Conservation (phyloP, 2,888 invertebrate genomes). For the Drosophila infuscata region DNA sequence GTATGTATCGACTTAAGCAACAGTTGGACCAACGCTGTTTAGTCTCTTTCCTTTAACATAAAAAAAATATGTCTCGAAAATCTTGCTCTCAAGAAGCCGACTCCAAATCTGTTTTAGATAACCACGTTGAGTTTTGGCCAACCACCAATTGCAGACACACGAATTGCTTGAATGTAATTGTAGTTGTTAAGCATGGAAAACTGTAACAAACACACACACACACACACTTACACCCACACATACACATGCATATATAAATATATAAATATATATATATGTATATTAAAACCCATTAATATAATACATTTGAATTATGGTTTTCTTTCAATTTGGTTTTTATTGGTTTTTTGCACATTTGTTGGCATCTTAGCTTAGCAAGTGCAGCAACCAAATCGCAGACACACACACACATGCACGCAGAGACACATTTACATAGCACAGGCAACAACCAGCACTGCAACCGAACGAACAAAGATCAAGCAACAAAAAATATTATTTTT, state of each 20-base stretch:
- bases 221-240: background rate
- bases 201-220: conserved; percentile 43
- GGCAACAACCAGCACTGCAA: conserved; percentile 76
- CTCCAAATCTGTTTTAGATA: conserved; percentile 36
- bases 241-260: background rate
- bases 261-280: conserved; percentile 1
- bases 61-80: conserved; percentile 11
- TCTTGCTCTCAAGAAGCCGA: conserved; percentile 21
- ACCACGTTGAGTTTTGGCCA: conserved; percentile 8
- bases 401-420: conserved; percentile 7
- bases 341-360: conserved; percentile 39
- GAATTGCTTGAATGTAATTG: conserved; percentile 32
- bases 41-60: conserved; percentile 27
- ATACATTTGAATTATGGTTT: conserved; percentile 29
- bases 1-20: conserved; percentile 61
- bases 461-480: conserved; percentile 60
- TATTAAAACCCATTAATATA: conserved; percentile 16
- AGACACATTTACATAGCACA: conserved; percentile 53
- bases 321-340: conserved; percentile 12
- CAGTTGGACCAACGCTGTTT: conserved; percentile 57
- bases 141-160: conserved; percentile 11
- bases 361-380: conserved; percentile 44
- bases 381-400: conserved; percentile 35
- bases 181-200: conserved; percentile 28
- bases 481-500: conserved; percentile 16